These are phyloP conservation scores for Pogonomyrmex barbatus DNA, from an alignment of 1,140 invertebrate genomes.

Conservation along the genomic window DNA sequence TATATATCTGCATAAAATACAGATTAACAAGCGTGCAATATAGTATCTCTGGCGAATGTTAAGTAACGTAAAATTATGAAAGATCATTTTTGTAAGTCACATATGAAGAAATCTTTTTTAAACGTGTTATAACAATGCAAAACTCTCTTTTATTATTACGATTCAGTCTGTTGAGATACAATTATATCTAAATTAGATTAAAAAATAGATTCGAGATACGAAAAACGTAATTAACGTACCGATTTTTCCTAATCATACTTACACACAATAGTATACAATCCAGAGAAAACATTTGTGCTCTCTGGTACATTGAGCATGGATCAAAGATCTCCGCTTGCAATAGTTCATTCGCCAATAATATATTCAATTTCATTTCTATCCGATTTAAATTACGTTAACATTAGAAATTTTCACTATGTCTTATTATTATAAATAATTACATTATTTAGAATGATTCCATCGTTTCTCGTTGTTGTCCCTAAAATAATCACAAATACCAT, in stretches of 20 bases:
- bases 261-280: conserved; percentile 57
- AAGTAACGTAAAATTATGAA: conserved; percentile 55
- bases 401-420: conserved; percentile 34
- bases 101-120: background rate
- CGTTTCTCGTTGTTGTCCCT: conserved; percentile 66
- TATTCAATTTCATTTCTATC: conserved; percentile 26
- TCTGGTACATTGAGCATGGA: conserved; percentile 46
- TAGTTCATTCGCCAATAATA: conserved; percentile 12
- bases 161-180: conserved; percentile 68
- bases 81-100: conserved; percentile 38
- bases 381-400: conserved; percentile 50
- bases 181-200: conserved; percentile 62
- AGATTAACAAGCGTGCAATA: conserved; percentile 48
- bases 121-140: conserved; percentile 14
- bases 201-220: conserved; percentile 41
- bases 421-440: conserved; percentile 54
- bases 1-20: conserved; percentile 22
- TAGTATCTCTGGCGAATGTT: conserved; percentile 14
- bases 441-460: conserved; percentile 71
- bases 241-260: conserved; percentile 29
- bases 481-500: conserved; percentile 51
- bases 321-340: conserved; percentile 26
- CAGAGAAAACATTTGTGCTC: conserved; percentile 62
- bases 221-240: conserved; percentile 57
- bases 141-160: conserved; percentile 48